Evolutionary conservation across 2,888 invertebrate species (phyloP), one percentile per base, ranked within the genome.

Genomic region (Ennomos quercinarius): DNA sequence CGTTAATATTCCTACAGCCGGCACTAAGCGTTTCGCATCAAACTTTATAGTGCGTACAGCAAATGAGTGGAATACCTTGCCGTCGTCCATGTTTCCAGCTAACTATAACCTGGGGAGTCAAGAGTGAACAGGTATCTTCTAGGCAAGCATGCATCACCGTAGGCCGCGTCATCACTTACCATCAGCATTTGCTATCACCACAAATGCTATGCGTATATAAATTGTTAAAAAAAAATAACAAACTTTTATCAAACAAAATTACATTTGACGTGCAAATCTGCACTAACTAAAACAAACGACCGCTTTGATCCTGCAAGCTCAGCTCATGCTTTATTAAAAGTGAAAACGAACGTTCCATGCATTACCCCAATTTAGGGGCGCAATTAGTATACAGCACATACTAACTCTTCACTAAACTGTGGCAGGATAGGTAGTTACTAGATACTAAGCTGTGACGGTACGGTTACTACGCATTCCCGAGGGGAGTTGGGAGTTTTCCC

Each of bases 301-400:
- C 61, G 76, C 85, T 84, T 81, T 86, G 84, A 89, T 87, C 86
- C 84, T 35, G 53, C 35, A 38, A 42, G 61, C 64, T 64, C 46
- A 58, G 66, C 69, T 87, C 87, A 87, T 89, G 77, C 84, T 89
- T 87, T 91, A 90, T 90, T 89, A 89, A 90, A 90, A 86, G 83
- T 76, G 81, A 77, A 77, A 80, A 80, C 81, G 77, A 73, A 76
- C 81, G 84, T 82, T 82, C 73, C 84, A 79, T 88, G 87, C 89
- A 88, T 91, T 91, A 90, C 89, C 89, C 91, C 88, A 89, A 89
- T 90, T 91, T 86, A 80, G 84, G 78, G 80, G 79, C 73, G 89
- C 91, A 91, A 91, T 92, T 91, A 91, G 91, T 84, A 85, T 78
- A 75, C 57, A 41, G 12, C 77, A 78, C 76, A 12, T 12, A 56